Percentiles rank a stretch among this genome's conserved stretches.
Evolutionary conservation across 1,140 invertebrate genomes (phyloP).

Genomic region (Chlorops oryzae): DNA sequence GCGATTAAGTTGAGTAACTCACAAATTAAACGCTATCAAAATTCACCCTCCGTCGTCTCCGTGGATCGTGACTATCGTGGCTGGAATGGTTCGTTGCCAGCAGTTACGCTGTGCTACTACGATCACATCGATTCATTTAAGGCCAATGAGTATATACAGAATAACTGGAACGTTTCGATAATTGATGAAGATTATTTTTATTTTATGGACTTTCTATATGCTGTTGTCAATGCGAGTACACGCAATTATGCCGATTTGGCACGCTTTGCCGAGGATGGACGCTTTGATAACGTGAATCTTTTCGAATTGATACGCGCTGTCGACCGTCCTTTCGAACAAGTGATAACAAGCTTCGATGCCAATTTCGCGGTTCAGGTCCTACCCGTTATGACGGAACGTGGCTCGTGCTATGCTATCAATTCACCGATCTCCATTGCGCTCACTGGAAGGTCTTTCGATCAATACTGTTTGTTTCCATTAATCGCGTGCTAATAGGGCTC

Average conservation of each 20-base stretch:
- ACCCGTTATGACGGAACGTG: conserved; percentile 56
- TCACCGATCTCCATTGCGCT: conserved; percentile 47
- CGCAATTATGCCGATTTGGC: conserved; percentile 39
- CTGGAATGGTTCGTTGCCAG: conserved; percentile 61
- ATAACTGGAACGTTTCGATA: conserved; percentile 38
- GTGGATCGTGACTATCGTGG: conserved; percentile 61
- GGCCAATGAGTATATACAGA: conserved; percentile 39
- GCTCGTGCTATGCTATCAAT: conserved; percentile 60
- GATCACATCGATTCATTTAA: conserved; percentile 47
- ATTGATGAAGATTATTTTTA: conserved; percentile 44
- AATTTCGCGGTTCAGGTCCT: conserved; percentile 47
- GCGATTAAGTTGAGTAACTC: conserved; percentile 25
- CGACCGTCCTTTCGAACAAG: conserved; percentile 47
- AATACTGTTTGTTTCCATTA: not conserved
- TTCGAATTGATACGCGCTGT: conserved; percentile 38
- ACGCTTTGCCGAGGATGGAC: conserved; percentile 47
- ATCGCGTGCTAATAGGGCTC: not conserved
- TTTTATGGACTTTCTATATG: conserved; percentile 45
- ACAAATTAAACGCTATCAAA: conserved; percentile 44
- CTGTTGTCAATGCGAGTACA: conserved; percentile 47
- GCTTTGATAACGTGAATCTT: conserved; percentile 44
- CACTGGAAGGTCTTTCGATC: conserved; percentile 26
- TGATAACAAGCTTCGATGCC: conserved; percentile 47
- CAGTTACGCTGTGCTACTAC: conserved; percentile 53
- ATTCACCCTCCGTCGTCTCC: conserved; percentile 59